These are phyloP conservation scores for Loris lydekkerianus DNA, from an alignment of 2,797 vertebrate genomes.

Conservation along the genomic window DNA sequence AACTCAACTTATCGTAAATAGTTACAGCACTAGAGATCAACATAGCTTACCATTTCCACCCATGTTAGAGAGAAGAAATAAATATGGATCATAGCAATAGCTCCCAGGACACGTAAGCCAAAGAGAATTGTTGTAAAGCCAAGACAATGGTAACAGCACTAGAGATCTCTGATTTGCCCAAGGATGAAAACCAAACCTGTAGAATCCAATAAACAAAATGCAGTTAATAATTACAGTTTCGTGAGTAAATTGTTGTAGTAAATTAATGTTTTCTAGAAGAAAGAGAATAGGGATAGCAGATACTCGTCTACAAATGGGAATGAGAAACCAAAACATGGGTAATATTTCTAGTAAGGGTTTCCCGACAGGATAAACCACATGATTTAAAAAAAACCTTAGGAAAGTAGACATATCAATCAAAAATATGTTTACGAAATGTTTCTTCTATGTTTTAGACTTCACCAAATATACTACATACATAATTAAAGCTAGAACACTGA, in stretches of 20 bases:
- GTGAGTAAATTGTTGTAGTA: constrained; percentile 36
- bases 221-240: constrained; percentile 63
- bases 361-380: constrained; percentile 38
- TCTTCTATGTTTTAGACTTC: neutral
- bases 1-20: constrained; percentile 71
- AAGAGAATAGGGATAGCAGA: neutral
- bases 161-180: too few species aligned
- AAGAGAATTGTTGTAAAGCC: neutral
- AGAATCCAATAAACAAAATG: constrained; percentile 65
- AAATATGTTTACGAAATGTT: constrained; percentile 18
- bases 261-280: constrained; percentile 67
- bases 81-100: constrained; percentile 24
- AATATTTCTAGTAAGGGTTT: neutral
- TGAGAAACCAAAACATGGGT: constrained; percentile 30
- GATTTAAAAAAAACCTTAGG: constrained; percentile 14
- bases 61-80: constrained; percentile 51
- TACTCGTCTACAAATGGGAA: constrained; percentile 18
- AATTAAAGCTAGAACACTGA: neutral
- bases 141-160: too few species aligned
- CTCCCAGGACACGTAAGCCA: constrained; percentile 20
- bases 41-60: constrained; percentile 55
- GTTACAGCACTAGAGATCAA: constrained; percentile 58
- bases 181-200: neutral
- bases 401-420: constrained; percentile 48
- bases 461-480: neutral